Evolutionary conservation across 2,113 vertebrate genomes (phyloP).

Genomic region (Triplophysa dalaica): DNA sequence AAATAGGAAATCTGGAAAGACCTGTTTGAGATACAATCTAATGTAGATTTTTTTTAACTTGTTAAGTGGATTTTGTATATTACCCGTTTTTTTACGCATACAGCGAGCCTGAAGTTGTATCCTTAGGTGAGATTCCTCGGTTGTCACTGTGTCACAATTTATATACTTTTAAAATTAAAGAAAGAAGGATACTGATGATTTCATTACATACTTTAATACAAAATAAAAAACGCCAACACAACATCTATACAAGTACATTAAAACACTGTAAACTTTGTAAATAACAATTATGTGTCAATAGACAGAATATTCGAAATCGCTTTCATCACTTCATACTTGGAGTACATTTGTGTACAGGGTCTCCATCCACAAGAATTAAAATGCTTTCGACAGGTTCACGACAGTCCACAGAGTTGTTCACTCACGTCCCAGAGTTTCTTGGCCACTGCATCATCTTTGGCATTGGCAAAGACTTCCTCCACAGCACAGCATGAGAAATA

Average conservation of each 20-base stretch:
- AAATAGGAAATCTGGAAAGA: background rate
- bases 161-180: too few species aligned
- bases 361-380: background rate
- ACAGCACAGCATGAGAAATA: slow-evolving; percentile 67
- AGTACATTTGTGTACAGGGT: background rate
- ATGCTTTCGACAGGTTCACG: slow-evolving; percentile 27
- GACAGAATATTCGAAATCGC: slow-evolving; percentile 2
- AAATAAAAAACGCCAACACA: background rate
- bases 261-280: background rate
- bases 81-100: background rate
- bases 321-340: background rate
- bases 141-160: too few species aligned
- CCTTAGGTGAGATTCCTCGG: too few species aligned
- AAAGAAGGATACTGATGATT: background rate
- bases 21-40: background rate
- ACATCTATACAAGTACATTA: slow-evolving; percentile 1
- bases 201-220: slow-evolving; percentile 44
- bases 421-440: slow-evolving; percentile 70
- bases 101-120: background rate
- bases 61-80: background rate
- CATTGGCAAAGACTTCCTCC: slow-evolving; percentile 54
- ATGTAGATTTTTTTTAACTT: too few species aligned
- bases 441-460: slow-evolving; percentile 59
- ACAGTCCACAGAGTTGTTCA: slow-evolving; percentile 62
- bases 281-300: background rate